Conservation (phyloP, 2,797 vertebrate genomes). For the Poeciliopsis turneri region DNA sequence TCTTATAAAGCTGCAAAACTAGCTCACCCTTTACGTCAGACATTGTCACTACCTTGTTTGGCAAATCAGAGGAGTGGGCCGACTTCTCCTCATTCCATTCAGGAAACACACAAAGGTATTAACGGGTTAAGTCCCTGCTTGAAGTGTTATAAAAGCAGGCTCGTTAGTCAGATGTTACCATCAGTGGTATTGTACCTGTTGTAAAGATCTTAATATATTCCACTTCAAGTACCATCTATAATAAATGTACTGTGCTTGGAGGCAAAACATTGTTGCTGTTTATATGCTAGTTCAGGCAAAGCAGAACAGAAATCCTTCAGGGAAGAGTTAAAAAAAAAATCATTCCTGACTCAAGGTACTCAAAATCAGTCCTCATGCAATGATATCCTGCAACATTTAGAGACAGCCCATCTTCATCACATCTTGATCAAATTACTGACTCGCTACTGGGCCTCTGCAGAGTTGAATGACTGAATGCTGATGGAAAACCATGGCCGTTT, state of each 20-base stretch:
- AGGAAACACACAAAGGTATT: neutral
- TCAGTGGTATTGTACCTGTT: neutral
- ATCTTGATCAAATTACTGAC: neutral
- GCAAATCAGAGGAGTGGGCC: neutral
- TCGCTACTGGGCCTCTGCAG: neutral
- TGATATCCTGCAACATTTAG: neutral
- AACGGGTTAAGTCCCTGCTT: neutral
- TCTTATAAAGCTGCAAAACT: neutral
- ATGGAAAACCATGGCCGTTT: neutral
- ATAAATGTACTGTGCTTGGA: neutral
- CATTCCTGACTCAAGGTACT: neutral
- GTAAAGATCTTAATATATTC: neutral
- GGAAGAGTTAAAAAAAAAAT: neutral
- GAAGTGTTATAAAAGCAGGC: neutral
- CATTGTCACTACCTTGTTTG: too few species aligned
- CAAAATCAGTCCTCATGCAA: neutral
- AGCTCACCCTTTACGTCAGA: neutral
- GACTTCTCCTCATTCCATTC: neutral
- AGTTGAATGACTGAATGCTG: neutral
- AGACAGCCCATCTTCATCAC: neutral
- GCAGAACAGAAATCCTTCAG: neutral
- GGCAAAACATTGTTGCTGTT: neutral
- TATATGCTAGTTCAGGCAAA: neutral
- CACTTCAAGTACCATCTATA: neutral
- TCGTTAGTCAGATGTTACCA: neutral